Base-by-base conservation (phyloP, 2,113 vertebrate species). In the Regulus satrapa region DNA sequence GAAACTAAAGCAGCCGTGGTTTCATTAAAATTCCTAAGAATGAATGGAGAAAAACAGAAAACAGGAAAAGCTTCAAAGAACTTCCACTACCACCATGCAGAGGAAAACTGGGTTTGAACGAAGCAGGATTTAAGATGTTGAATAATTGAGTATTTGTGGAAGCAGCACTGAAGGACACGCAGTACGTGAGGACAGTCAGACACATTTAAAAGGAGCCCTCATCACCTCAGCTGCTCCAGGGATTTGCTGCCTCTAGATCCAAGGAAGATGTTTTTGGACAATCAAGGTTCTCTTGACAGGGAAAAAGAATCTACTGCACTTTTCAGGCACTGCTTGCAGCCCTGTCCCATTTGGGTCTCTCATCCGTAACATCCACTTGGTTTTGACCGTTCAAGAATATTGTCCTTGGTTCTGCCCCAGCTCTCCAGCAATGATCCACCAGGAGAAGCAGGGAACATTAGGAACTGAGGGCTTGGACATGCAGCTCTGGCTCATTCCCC, bases 11-110 rank as follows among this genome's bases (percentile, higher is more conserved):
- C 63, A 64, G 91, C 88, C 31, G 98, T 98, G 80, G 80, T 98
- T 67, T 98, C 95, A 94, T 99, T 98, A 87, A 97, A 98, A 95
- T 99, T 98, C 83, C 99, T 99, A 94, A 88, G 83, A 95, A 79
- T 92, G 38, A 83, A 90, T 8, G 51, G 89, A 87, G 21, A 32
- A 51, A 79, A 55, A n/a, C 26, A 54, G 28, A 91, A 24, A 68
- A 58, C 16, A 54, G 59, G 67, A n/a, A 78, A 73, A 79, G 8
- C 9, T 92, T 71, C 29, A 80, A 68, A 56, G 36, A 75, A 75
- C 19, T 86, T 91, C 41, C 25, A 56, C n/a, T 45, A 21, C 15
- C 16, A 36, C 71, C 9, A 34, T 55, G 59, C 31, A 43, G 78
- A 80, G 7, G 18, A 82, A 96, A 85, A 36, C 5, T 16, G n/a